A percentile compares a stretch with the other conserved stretches of the same genome.
Evolutionary conservation across 2,888 invertebrate genomes (phyloP).

Genomic region (Hesperia comma): DNA sequence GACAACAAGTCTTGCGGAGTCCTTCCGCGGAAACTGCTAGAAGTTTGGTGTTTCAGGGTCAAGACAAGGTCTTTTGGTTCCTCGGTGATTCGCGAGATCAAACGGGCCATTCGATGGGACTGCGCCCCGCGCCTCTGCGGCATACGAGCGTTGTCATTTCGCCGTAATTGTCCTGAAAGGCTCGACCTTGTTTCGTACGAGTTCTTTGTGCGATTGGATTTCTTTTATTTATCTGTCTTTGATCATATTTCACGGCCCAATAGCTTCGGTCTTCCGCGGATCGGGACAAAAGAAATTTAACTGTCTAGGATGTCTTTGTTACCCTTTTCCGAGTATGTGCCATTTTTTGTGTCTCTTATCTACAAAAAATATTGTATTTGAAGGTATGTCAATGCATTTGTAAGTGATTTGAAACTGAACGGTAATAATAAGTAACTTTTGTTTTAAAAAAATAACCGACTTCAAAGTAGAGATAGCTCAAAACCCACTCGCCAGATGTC

Average conservation of each 20-base stretch:
- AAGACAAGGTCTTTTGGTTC: slow-evolving; percentile 65
- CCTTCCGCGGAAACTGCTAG: not conserved
- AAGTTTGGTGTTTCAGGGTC: slow-evolving; percentile 65
- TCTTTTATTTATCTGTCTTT: slow-evolving; percentile 39
- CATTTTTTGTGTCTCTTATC: not conserved
- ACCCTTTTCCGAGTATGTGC: not conserved
- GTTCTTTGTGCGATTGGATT: slow-evolving; percentile 56
- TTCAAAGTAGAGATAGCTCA: no score
- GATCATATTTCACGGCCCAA: slow-evolving; percentile 21
- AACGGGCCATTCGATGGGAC: slow-evolving; percentile 48
- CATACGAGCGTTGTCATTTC: slow-evolving; percentile 56
- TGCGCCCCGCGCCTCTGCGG: slow-evolving; percentile 48
- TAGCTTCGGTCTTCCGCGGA: slow-evolving; percentile 10
- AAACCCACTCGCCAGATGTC: no score
- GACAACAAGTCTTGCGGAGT: slow-evolving; percentile 40
- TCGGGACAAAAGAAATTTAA: slow-evolving; percentile 19
- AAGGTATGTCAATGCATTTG: no score
- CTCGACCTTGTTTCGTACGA: slow-evolving; percentile 57
- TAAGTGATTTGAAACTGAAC: no score
- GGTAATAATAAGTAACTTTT: no score
- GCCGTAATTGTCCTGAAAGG: slow-evolving; percentile 64
- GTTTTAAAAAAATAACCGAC: no score
- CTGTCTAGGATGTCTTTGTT: slow-evolving; percentile 1
- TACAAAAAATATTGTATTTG: no score
- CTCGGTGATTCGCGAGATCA: slow-evolving; percentile 44